Evolutionary conservation across 2,888 invertebrate genomes (phyloP), one percentile per base, ranked within the genome.

Genomic region (Volucella inflata): DNA sequence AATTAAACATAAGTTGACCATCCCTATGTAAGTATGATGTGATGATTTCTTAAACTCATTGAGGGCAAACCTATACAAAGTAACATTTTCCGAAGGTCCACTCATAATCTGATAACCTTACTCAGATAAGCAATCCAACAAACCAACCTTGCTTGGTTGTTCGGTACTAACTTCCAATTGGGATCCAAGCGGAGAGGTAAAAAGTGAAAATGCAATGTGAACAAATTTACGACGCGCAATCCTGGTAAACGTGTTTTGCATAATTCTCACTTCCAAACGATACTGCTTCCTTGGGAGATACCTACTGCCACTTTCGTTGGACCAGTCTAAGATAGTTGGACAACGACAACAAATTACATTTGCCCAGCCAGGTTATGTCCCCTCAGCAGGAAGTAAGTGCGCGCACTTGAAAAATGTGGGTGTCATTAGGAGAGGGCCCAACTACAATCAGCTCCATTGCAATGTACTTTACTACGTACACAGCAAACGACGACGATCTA

Each of bases 361-460:
- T 30, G 42, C 10, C 44, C 59, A 68, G 30, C n/a, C 11, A 50
- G 48, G 48, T 48, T 50, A 44, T 17, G 9, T 8, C 21, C 36
- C 50, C 59, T 51, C 67, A 75, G 57, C 53, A 84, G 83, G 83
- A 84, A 84, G 79, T 78, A n/a, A 74, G 55, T 65, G 64, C 40
- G 74, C 51, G 46, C 57, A 75, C 57, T 60, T 79, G 78, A 78
- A 78, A 78, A 71, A 75, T 70, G 74, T 44, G 59, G 74, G 70
- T 70, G 65, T 75, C 75, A 79, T 84, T 84, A 79, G 64, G 51
- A 53, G 17, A 44, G 67, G 65, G 60, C 40, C 65, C 59, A 17
- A 11, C 40, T 42, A 64, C 71, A 44, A 72, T 67, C 62, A 48
- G 53, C 67, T 64, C 42, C 68, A 64, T n/a, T 42, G 11, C 16